phyloP scores from a whole-genome alignment of 2,888 invertebrate genomes.

The Pyrrhosoma nymphula region DNA sequence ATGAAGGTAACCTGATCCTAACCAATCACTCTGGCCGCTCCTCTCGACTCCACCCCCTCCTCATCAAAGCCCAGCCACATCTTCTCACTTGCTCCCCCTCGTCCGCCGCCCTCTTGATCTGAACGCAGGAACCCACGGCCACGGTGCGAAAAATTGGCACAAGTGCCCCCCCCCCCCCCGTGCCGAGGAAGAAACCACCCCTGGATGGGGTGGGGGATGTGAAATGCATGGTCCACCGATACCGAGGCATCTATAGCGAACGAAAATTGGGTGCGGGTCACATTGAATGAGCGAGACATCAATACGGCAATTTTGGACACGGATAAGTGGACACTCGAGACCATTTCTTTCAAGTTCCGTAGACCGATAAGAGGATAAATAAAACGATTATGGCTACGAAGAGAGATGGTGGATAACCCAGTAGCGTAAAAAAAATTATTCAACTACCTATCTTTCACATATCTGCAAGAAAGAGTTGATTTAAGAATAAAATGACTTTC shows the following conservation, averaged over 20 bases:
- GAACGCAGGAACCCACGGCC: background rate
- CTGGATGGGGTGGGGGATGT: background rate
- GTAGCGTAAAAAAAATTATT: too few species aligned
- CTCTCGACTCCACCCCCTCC: background rate
- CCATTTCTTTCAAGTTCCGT: too few species aligned
- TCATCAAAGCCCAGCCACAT: too few species aligned
- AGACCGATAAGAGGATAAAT: too few species aligned
- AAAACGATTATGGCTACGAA: too few species aligned
- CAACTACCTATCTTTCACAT: too few species aligned
- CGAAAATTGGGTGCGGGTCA: background rate
- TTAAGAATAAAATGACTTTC: too few species aligned
- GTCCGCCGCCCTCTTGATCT: background rate
- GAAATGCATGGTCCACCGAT: background rate
- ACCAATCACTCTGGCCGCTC: background rate
- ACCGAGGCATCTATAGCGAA: background rate
- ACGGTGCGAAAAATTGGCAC: background rate
- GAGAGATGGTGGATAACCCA: too few species aligned
- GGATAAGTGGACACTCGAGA: too few species aligned
- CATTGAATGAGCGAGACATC: too few species aligned
- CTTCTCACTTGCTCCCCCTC: background rate
- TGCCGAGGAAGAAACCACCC: background rate
- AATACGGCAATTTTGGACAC: too few species aligned
- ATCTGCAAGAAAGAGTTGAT: too few species aligned
- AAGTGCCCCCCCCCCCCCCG: background rate
- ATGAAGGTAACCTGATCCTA: slow-evolving; percentile 31